Evolutionary conservation across 1,140 invertebrate species (phyloP), one percentile per base, ranked within the genome.

Genomic region (Chironomus tepperi): DNA sequence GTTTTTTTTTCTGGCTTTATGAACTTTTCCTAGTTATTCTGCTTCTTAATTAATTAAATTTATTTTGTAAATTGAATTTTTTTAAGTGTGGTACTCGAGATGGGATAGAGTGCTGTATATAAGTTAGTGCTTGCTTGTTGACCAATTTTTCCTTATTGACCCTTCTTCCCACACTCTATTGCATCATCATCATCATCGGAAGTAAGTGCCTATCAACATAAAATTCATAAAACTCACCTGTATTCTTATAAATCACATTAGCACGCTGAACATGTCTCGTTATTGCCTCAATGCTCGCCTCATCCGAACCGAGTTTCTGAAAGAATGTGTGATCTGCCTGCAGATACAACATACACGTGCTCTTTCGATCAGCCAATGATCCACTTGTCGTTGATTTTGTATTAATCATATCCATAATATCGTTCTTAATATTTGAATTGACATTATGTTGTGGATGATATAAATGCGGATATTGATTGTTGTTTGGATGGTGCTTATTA

Each of bases 261-360:
- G 97, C 94, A 79, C 94, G 88, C 80, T 98, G 95, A 15, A 97
- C 95, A 80, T 97, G 94, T 73, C 94, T 86, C 0, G 95, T 96
- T 88, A 98, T 96, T 24, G 96, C 93, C 82, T 97, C 94, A 77
- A 98, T 97, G 79, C 94, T 95, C 0, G 94, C 93, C 81, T 98
- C 95, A 80, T 97, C 93, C 12, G 92, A 93, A 42, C 93, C 93
- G 81, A 96, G 95, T 84, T 93, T 91, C 79, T 95, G 88, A 82
- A 91, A 97, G 84, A 97, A 97, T 80, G 96, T 89, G 85, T 97
- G 95, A 85, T 97, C 95, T 2, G 95, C 95, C 84, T 97, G 95
- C 76, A 97, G 85, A 83, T 97, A 98, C 15, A 98, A 84, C 89
- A 96, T 94, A 80, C 94, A 96, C 0, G 91, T 92, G 1, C 90